These are phyloP conservation scores for Laothoe populi DNA, from an alignment of 2,888 invertebrate genomes.

Conservation along the genomic window DNA sequence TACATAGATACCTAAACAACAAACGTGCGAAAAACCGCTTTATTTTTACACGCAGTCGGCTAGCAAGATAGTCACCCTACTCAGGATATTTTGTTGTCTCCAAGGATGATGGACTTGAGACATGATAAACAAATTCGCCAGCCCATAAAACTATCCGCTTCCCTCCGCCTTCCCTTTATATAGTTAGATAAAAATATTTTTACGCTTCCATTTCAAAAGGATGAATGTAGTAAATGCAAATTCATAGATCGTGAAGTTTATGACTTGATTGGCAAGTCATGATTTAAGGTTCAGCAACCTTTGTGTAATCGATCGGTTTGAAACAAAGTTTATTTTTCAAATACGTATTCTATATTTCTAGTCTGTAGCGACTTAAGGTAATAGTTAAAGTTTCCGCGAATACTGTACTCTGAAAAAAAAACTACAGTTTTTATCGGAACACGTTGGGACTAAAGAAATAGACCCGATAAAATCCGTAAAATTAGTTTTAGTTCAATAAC, in stretches of 20 bases:
- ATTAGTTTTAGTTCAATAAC: no score
- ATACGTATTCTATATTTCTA: no score
- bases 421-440: no score
- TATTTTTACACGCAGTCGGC: not conserved
- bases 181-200: constrained; percentile 11
- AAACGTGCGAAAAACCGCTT: not conserved
- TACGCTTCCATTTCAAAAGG: not conserved
- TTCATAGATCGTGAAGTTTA: not conserved
- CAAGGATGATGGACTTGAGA: constrained; percentile 24
- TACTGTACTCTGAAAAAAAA: no score
- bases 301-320: no score
- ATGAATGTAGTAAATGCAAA: constrained; percentile 8
- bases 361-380: no score
- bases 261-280: not conserved
- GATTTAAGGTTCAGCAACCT: no score
- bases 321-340: no score
- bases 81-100: not conserved
- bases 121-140: constrained; percentile 55
- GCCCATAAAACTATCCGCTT: constrained; percentile 48
- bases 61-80: not conserved
- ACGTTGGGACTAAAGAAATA: no score
- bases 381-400: no score
- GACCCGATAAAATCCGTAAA: no score
- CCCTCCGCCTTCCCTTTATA: constrained; percentile 32
- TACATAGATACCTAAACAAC: no score